These are phyloP conservation scores for Nephrotoma flavescens DNA, from an alignment of 2,888 invertebrate species.

Conservation along the genomic window DNA sequence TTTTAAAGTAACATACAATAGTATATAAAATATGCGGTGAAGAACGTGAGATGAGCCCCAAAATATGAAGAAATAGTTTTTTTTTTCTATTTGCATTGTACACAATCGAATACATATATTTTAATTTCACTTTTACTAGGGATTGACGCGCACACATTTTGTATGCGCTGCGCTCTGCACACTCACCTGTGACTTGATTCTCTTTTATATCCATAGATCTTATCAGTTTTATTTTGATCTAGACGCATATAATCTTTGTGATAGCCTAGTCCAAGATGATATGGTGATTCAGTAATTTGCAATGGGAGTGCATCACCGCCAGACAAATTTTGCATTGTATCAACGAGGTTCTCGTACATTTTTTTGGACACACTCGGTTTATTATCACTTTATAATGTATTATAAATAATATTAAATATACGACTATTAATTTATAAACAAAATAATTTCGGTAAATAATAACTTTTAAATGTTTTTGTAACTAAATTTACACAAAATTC, in stretches of 20 bases:
- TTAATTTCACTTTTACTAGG: not conserved
- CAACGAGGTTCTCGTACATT: not conserved
- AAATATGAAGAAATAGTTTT: not conserved
- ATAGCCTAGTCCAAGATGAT: not conserved
- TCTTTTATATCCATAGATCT: constrained; percentile 24
- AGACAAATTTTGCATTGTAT: not conserved
- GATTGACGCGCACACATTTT: not conserved
- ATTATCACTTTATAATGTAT: not conserved
- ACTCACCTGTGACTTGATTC: constrained; percentile 28
- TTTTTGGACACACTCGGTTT: not conserved
- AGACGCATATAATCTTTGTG: not conserved
- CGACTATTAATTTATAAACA: not conserved
- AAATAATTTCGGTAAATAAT: not conserved
- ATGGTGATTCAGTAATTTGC: not conserved
- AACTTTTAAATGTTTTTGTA: not conserved
- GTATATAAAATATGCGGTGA: not conserved
- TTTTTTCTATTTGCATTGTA: not conserved
- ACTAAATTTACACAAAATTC: not conserved
- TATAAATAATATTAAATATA: not conserved
- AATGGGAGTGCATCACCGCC: not conserved
- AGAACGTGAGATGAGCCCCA: not conserved
- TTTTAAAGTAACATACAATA: not conserved
- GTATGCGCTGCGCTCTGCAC: not conserved
- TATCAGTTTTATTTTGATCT: constrained; percentile 10
- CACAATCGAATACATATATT: not conserved